phyloP scores from a whole-genome alignment of 2,888 invertebrate genomes.

The Pollenia angustigena region DNA sequence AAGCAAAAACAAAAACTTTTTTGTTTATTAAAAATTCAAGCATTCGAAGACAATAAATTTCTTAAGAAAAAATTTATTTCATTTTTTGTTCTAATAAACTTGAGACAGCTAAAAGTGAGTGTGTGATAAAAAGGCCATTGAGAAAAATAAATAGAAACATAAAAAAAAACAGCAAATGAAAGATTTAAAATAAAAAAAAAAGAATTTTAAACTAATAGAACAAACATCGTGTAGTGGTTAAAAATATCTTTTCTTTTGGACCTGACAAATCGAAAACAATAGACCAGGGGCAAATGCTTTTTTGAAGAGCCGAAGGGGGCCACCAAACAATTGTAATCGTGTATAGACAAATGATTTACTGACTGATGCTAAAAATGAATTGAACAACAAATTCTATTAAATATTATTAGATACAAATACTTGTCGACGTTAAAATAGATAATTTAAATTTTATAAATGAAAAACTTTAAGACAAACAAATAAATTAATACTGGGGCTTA shows the following conservation, averaged over 20 bases:
- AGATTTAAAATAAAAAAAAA: conserved; percentile 43
- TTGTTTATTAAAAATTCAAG: conserved; percentile 29
- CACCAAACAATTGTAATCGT: conserved; percentile 3
- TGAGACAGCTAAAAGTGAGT: conserved; percentile 56
- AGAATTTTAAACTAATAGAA: conserved; percentile 46
- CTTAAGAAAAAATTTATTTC: not conserved
- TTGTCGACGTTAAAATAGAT: not conserved
- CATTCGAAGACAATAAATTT: conserved; percentile 21
- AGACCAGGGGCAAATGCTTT: conserved; percentile 31
- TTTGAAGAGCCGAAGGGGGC: not conserved
- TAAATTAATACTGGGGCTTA: conserved; percentile 60
- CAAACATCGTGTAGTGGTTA: conserved; percentile 59
- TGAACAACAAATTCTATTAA: conserved; percentile 27
- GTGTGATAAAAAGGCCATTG: conserved; percentile 65
- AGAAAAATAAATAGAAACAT: conserved; percentile 43
- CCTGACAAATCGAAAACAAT: conserved; percentile 60
- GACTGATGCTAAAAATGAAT: conserved; percentile 33
- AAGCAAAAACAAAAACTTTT: conserved; percentile 2
- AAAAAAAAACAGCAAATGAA: conserved; percentile 14
- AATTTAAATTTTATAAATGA: not conserved
- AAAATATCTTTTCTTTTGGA: conserved; percentile 71
- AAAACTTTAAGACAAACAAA: conserved; percentile 17
- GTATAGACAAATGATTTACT: conserved; percentile 43
- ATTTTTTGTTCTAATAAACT: conserved; percentile 48
- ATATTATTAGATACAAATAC: conserved; percentile 31